These are phyloP conservation scores for Porites cylindrica DNA, from an alignment of 92 coral and sea anemone species.

Conservation along the genomic window DNA sequence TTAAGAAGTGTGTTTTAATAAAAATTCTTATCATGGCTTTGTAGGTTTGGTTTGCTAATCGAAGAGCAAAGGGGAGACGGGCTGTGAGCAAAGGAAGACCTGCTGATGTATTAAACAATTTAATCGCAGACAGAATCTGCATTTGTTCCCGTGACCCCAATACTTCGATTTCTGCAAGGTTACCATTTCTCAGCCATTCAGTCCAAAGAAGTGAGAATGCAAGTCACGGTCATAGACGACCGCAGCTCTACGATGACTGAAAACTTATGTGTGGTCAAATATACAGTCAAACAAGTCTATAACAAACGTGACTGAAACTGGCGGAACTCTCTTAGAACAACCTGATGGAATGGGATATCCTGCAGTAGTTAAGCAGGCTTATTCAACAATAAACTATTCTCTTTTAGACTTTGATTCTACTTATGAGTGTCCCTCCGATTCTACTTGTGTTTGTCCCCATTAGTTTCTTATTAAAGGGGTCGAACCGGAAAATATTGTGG, in stretches of 20 bases:
- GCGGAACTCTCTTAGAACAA: neutral
- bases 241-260: neutral
- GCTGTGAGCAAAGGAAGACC: neutral
- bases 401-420: too few relatives aligned
- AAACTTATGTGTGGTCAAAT: neutral
- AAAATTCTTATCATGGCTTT: neutral
- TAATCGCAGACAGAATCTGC: neutral
- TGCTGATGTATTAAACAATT: too few relatives aligned
- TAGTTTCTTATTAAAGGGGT: too few relatives aligned
- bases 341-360: neutral
- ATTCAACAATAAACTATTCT: too few relatives aligned
- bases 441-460: too few relatives aligned
- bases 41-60: conserved; percentile 81
- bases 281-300: neutral
- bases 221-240: neutral
- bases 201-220: neutral
- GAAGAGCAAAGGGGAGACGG: conserved; percentile 72
- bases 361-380: neutral
- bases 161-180: neutral
- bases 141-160: neutral
- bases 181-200: neutral
- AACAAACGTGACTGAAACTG: neutral
- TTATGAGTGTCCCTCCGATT: too few relatives aligned
- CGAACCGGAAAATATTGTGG: too few relatives aligned
- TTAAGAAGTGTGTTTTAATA: neutral